A percentile compares a stretch with the other conserved stretches of the same genome.
Evolutionary conservation across 2,113 vertebrate species (phyloP).

Genomic region (Phodopus roborovskii): DNA sequence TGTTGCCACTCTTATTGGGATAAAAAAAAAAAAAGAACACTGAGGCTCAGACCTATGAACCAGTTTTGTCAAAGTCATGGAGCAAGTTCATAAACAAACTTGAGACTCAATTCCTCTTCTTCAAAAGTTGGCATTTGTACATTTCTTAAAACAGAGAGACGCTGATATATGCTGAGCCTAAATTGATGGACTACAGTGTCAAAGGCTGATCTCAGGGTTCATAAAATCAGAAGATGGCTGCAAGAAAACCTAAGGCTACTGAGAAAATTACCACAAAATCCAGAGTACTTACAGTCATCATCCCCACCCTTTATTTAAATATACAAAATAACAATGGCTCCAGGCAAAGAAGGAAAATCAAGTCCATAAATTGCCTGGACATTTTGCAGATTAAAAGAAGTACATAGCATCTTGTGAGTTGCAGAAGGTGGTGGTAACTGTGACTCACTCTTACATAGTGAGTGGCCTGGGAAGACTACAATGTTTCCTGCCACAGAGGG

Average conservation of each 20-base stretch:
- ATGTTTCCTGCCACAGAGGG: neutral
- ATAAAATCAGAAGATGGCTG: neutral
- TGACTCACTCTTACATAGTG: neutral
- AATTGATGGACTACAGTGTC: neutral
- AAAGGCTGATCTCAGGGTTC: neutral
- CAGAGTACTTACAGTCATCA: neutral
- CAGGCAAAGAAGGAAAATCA: constrained; percentile 11
- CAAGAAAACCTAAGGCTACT: neutral
- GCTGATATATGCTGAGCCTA: neutral
- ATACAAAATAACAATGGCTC: constrained; percentile 32
- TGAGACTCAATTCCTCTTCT: neutral
- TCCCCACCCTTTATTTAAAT: constrained; percentile 16
- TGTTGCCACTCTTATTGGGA: neutral
- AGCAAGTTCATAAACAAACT: neutral
- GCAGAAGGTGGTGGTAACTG: neutral
- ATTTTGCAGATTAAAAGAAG: constrained; percentile 14
- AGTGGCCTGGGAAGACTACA: neutral
- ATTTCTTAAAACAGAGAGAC: neutral
- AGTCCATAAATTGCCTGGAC: constrained; percentile 33
- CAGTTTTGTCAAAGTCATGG: neutral
- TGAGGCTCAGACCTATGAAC: neutral
- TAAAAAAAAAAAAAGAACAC: too few species aligned
- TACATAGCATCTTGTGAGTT: neutral
- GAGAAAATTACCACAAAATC: neutral
- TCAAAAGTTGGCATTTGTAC: neutral